Percentiles rank a stretch among this genome's conserved stretches.
Conservation (phyloP, 2,888 invertebrate genomes). For the Philhelius pedissequus region DNA sequence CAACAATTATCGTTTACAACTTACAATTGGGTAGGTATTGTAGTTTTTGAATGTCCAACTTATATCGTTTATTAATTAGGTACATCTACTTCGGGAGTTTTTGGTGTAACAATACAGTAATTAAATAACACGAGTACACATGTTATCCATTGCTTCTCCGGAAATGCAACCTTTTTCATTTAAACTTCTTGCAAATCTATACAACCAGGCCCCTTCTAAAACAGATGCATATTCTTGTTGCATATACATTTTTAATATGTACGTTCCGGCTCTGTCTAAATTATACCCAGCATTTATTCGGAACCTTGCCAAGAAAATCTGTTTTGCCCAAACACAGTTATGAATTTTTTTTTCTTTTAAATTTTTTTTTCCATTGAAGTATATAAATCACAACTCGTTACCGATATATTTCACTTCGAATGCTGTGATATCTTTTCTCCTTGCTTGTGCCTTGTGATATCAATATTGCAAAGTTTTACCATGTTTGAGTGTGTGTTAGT, state of each 20-base stretch:
- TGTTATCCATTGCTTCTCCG: too few species aligned
- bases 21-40: too few species aligned
- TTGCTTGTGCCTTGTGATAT: neutral
- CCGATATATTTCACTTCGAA: constrained; percentile 32
- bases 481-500: neutral
- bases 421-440: constrained; percentile 1
- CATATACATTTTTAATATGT: neutral
- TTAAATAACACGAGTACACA: too few species aligned
- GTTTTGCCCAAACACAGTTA: neutral
- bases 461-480: neutral
- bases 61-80: too few species aligned
- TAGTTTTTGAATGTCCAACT: too few species aligned
- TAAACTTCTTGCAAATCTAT: too few species aligned
- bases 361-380: neutral
- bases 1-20: too few species aligned
- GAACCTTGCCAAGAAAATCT: constrained; percentile 10
- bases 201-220: too few species aligned
- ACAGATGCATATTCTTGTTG: neutral
- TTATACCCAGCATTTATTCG: neutral
- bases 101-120: too few species aligned
- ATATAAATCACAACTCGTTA: constrained; percentile 30
- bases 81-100: too few species aligned
- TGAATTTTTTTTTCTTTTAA: neutral
- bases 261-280: neutral
- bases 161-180: too few species aligned